A percentile compares a stretch with the other conserved stretches of the same genome.
Evolutionary conservation across 2,888 invertebrate genomes (phyloP).

Genomic region (Philereme vetulata): DNA sequence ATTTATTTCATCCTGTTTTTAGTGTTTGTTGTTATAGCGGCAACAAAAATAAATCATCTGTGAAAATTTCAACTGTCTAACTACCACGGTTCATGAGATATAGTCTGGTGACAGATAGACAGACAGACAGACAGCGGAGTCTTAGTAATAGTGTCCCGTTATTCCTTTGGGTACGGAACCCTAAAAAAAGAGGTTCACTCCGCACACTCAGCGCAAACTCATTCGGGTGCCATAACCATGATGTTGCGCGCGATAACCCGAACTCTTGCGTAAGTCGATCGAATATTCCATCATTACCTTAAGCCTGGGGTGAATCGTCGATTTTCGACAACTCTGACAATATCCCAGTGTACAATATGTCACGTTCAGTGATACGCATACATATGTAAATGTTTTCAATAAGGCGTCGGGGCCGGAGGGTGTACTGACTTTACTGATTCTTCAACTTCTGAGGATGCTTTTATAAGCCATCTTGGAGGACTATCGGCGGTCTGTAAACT

Average conservation of each 20-base stretch:
- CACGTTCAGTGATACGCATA: constrained; percentile 58
- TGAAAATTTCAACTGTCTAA: no score
- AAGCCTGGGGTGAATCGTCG: constrained; percentile 61
- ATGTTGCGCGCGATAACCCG: constrained; percentile 50
- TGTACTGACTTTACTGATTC: constrained; percentile 49
- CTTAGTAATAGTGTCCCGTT: no score
- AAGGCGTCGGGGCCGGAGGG: constrained; percentile 51
- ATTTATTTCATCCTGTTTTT: no score
- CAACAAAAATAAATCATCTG: no score
- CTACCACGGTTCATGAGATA: no score
- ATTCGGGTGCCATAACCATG: constrained; percentile 50
- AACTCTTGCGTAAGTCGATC: constrained; percentile 52
- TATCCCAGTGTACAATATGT: constrained; percentile 62
- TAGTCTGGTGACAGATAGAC: no score
- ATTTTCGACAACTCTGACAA: constrained; percentile 62
- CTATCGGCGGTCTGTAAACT: no score
- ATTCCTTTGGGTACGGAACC: no score
- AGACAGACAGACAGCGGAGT: no score
- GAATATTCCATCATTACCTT: constrained; percentile 69
- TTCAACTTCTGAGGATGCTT: constrained; percentile 27
- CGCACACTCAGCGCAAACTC: constrained; percentile 29
- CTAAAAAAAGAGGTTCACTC: constrained; percentile 16
- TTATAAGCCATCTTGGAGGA: not conserved
- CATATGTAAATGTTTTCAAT: constrained; percentile 79
- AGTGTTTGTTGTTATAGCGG: no score